Conservation (phyloP, 2,797 vertebrate species). For the Craterocephalus amniculus region DNA sequence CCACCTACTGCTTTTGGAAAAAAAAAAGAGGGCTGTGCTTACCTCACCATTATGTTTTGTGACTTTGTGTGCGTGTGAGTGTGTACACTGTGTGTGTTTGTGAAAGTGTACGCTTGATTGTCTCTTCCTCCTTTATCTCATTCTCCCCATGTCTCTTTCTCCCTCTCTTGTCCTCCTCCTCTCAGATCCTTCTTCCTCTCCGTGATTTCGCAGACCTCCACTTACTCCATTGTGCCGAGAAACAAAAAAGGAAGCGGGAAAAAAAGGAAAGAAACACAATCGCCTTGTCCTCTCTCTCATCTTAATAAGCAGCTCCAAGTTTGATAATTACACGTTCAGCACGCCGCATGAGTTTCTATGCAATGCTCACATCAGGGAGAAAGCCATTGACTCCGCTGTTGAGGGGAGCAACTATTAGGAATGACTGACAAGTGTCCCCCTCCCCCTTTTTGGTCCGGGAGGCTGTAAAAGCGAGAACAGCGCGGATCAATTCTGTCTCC, state of each 20-base stretch:
- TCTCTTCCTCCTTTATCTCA: slow-evolving; percentile 68
- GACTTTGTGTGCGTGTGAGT: slow-evolving; percentile 24
- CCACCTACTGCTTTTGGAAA: slow-evolving; percentile 59
- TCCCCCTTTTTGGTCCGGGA: slow-evolving; percentile 55
- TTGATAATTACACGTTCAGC: slow-evolving; percentile 84
- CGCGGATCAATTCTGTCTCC: slow-evolving; percentile 73
- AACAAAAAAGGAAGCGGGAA: slow-evolving; percentile 65
- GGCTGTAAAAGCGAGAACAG: slow-evolving; percentile 79
- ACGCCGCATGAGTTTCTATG: slow-evolving; percentile 76
- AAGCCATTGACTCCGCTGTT: slow-evolving; percentile 77
- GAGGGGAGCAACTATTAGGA: slow-evolving; percentile 69
- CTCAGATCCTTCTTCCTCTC: slow-evolving; percentile 69
- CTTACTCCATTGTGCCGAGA: slow-evolving; percentile 75
- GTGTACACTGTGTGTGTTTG: background rate
- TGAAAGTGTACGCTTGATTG: slow-evolving; percentile 49
- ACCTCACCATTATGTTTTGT: slow-evolving; percentile 63
- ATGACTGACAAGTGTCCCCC: slow-evolving; percentile 80
- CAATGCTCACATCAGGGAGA: slow-evolving; percentile 73
- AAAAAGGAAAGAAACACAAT: slow-evolving; percentile 72
- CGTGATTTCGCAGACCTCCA: slow-evolving; percentile 74
- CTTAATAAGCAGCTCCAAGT: slow-evolving; percentile 83
- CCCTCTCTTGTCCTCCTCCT: slow-evolving; percentile 70
- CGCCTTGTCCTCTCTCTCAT: slow-evolving; percentile 77
- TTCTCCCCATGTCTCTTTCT: slow-evolving; percentile 65
- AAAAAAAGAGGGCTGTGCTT: slow-evolving; percentile 51